Evolutionary conservation across 1,140 invertebrate genomes (phyloP).

Genomic region (Choristoneura fumiferana): DNA sequence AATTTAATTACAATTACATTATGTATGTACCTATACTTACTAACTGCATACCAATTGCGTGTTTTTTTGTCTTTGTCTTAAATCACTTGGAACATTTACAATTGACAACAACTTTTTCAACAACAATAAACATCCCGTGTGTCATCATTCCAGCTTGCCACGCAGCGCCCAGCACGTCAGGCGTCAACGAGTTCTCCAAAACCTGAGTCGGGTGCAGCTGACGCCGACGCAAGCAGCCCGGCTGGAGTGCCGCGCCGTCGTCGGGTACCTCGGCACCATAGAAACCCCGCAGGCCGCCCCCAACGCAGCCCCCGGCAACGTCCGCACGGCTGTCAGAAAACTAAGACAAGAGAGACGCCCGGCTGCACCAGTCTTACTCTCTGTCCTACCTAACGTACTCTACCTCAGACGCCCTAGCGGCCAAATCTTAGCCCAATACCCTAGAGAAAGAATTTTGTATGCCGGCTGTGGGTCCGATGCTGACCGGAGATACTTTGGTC

Average conservation of each 20-base stretch:
- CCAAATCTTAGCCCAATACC: conserved; percentile 82
- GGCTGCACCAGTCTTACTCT: conserved; percentile 92
- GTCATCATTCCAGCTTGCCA: conserved; percentile 63
- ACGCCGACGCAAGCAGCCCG: conserved; percentile 53
- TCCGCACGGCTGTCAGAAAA: conserved; percentile 91
- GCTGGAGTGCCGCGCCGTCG: conserved; percentile 89
- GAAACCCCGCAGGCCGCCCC: conserved; percentile 94
- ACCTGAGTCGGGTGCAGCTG: conserved; percentile 55
- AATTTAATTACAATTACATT: too few species aligned
- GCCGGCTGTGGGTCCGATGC: conserved; percentile 94
- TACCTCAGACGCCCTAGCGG: conserved; percentile 85
- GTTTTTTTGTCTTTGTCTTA: too few species aligned
- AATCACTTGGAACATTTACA: too few species aligned
- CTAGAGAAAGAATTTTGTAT: conserved; percentile 91
- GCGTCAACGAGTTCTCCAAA: conserved; percentile 67
- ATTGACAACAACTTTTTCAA: too few species aligned
- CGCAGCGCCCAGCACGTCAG: conserved; percentile 60
- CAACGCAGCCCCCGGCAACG: conserved; percentile 85
- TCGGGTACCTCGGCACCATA: conserved; percentile 96
- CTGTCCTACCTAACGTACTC: conserved; percentile 88
- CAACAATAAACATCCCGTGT: too few species aligned
- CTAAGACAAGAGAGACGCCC: conserved; percentile 93
- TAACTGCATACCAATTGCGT: too few species aligned
- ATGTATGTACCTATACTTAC: too few species aligned
- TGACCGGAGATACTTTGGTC: conserved; percentile 94